Evolutionary conservation across 1,140 invertebrate species (phyloP), one percentile per base, ranked within the genome.

Genomic region (Teleopsis dalmanni): DNA sequence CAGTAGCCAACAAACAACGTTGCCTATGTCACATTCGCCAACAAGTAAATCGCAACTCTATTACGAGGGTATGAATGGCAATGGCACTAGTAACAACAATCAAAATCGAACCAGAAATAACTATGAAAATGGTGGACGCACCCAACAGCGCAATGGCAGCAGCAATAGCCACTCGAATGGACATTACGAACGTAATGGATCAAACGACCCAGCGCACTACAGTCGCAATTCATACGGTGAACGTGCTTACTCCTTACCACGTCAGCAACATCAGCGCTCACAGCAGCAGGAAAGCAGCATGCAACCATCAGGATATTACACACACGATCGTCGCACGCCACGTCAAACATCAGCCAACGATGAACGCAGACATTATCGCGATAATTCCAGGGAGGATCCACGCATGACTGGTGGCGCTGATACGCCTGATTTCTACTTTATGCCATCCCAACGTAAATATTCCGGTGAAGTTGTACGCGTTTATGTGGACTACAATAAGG

Each of bases 391-490:
- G 0, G 64, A 67, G 14, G 64, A 67, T 61, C 64, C 64, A 5
- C 64, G 64, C 11, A 41, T 61, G 27, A 67, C 44, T 47, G 59
- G 63, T 51, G 60, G 60, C 53, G 74, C 57, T 37, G 76, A 60
- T 78, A 84, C 65, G 52, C 85, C 90, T 0, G 91, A 95, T 71
- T 94, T 94, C 71, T 95, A 94, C 71, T 94, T 94, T 65, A 93
- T 94, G 89, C 91, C 90, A 13, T 91, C 88, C 25, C 91, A 95
- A 60, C 73, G 91, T 41, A 91, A 93, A 68, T 92, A 93, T 72
- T 91, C 89, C 54, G 90, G 90, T 48, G 90, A 93, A 75, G 84
- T 91, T 1, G 88, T 94, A n/a, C 76, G 88, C 52, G 90, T 93
- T 5, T 92, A 89, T 68, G 90, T 93, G 2, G 86, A 91, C 67